Base-by-base conservation (phyloP, 2,888 invertebrate genomes). In the Gandaritis pyraliata region DNA sequence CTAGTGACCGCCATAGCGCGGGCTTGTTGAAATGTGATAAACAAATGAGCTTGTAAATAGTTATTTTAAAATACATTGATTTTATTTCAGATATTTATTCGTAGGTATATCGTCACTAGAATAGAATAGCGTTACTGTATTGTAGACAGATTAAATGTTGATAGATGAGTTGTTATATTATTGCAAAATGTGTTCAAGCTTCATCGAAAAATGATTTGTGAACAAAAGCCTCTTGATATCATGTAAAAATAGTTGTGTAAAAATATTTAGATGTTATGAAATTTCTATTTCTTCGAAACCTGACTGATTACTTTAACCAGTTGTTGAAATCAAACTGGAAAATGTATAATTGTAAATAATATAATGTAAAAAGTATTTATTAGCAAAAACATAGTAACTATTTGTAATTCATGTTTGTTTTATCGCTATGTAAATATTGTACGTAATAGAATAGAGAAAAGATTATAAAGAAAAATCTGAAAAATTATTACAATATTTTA, bases 41-140 rank as follows among this genome's bases (percentile, higher is more conserved):
- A 83, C 80, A 81, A 80, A 89, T 86, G 91, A 92, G 91, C 91
- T 91, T 91, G 91, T 92, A 91, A 80, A 90, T 91, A 91, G 76
- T 73, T 83, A 83, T 85, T 81, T 81, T 77, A 78, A 76, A 74
- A 76, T 81, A 78, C 77, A 77, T 83, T 81, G 78, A 80, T 76
- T 76, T 64, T 83, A 80, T 82, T 77, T 74, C 75, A 86, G 77
- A 84, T 88, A 87, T 87, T 85, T 87, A 86, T 84, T 83, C 75
- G 82, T 87, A 85, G 82, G 80, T 70, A 72, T 81, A 80, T 78
- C 76, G 78, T 77, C 75, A 78, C 73, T 70, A 66, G 70, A 64
- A 60, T 81, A 80, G 79, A 71, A 56, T 83, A 79, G 74, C 54
- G 64, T 73, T 59, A 66, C 65, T 64, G 43, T 43, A 16, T 2